Base-by-base conservation (phyloP, 2,888 invertebrate species). In the Mesoligia furuncula region DNA sequence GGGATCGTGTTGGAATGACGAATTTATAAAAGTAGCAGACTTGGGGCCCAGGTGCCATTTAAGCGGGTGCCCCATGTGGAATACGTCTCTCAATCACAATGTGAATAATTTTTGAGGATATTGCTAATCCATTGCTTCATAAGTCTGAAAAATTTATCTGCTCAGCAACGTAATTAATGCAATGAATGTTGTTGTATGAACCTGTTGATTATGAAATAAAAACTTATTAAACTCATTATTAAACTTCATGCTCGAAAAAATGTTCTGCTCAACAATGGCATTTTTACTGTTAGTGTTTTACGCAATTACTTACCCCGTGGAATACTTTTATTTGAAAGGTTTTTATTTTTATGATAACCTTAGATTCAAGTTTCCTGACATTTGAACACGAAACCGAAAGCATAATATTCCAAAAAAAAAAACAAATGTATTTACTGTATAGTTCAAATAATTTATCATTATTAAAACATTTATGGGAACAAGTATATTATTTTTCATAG, bases 401-500 rank as follows among this genome's bases (percentile, higher is more conserved):
- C 15, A 31, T 31, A 31, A n/a, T n/a, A n/a, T n/a, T n/a, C n/a
- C n/a, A n/a, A n/a, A n/a, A n/a, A n/a, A n/a, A 31, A 48, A 72
- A 62, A 71, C 4, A 42, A 15, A 42, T 20, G 0, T 62, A 62
- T 77, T 72, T n/a, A 74, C 42, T 61, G 36, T 74, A 36, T 39
- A 62, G 31, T 31, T 69, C 57, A 83, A 65, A 67, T 36, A 65
- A 42, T 51, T 36, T 80, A 65, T 85, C 13, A 62, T 59, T 79
- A 84, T 7, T 69, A 73, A 67, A 77, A 77, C 62, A 62, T 70
- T 42, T 74, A 75, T 77, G 92, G 92, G 92, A 92, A 89, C 92
- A 92, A 92, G 86, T 86, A 83, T 79, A 88, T 91, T 88, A 85
- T 73, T 85, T 84, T 73, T 81, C 54, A 76, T 87, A 87, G 87